These are phyloP conservation scores for Diplogasteroides magnus DNA, from an alignment of 1,140 invertebrate genomes.

Conservation along the genomic window DNA sequence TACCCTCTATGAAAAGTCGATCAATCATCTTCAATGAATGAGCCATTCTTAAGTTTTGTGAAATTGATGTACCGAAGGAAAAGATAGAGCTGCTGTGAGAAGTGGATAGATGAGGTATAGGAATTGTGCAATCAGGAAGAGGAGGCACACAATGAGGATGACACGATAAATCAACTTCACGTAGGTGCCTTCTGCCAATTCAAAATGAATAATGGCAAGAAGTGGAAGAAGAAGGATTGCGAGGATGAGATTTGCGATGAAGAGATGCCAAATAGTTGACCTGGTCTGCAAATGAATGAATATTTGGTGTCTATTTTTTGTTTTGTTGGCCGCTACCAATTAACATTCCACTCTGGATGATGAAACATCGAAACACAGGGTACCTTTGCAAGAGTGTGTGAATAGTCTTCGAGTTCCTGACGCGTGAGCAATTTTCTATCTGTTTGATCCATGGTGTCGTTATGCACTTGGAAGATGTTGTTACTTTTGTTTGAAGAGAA, in stretches of 20 bases:
- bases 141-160: slow-evolving; percentile 22
- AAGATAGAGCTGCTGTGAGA: slow-evolving; percentile 20
- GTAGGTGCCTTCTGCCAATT: slow-evolving; percentile 16
- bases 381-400: slow-evolving; percentile 19
- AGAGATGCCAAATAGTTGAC: slow-evolving; percentile 28
- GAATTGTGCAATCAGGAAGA: slow-evolving; percentile 31
- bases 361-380: no score
- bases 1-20: slow-evolving; percentile 25
- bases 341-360: no score
- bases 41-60: no score
- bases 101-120: slow-evolving; percentile 29
- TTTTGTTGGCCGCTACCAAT: no score
- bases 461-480: no score
- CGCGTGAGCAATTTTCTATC: slow-evolving; percentile 22
- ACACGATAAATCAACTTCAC: slow-evolving; percentile 27
- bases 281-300: slow-evolving; percentile 25
- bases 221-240: slow-evolving; percentile 21
- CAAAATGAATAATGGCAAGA: slow-evolving; percentile 19
- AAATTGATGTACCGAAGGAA: slow-evolving; percentile 17
- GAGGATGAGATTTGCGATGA: slow-evolving; percentile 26
- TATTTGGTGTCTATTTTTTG: not conserved
- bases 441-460: slow-evolving; percentile 19
- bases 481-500: no score
- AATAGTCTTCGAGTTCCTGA: slow-evolving; percentile 18
- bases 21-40: slow-evolving; percentile 26